A percentile compares a stretch with the other conserved stretches of the same genome.
phyloP scores from a whole-genome alignment of 1,140 invertebrate genomes.

The Listronotus oregonensis region DNA sequence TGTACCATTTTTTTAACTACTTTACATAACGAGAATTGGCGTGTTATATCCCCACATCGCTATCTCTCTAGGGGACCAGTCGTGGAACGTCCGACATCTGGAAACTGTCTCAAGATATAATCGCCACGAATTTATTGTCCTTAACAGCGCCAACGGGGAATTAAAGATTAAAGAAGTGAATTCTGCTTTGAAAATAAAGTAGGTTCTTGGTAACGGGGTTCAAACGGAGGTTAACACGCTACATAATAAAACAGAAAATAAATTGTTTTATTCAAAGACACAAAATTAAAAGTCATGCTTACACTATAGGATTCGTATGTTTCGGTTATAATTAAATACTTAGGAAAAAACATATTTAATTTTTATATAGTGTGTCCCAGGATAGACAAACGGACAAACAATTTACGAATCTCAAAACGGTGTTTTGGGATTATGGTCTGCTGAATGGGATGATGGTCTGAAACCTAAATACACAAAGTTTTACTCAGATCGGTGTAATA shows the following conservation, averaged over 20 bases:
- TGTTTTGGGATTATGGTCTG: no score
- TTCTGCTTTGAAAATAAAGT: constrained; percentile 15
- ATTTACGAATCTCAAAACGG: no score
- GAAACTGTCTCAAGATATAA: constrained; percentile 35
- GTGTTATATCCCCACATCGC: constrained; percentile 27
- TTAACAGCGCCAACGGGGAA: constrained; percentile 27
- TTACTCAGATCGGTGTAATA: no score
- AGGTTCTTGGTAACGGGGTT: constrained; percentile 17
- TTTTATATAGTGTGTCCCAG: no score
- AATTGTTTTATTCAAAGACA: no score
- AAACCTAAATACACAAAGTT: no score
- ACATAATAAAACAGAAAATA: not conserved
- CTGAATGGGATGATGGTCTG: no score
- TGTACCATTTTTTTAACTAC: not conserved
- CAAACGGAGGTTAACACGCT: constrained; percentile 9
- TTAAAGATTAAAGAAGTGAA: constrained; percentile 26
- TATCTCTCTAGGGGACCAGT: constrained; percentile 30
- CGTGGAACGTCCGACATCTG: constrained; percentile 32
- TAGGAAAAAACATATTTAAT: no score
- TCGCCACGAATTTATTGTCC: constrained; percentile 29
- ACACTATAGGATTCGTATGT: no score
- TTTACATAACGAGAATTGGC: constrained; percentile 14
- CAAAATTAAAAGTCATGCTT: no score
- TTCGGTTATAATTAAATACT: no score
- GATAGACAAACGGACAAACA: no score